Percentiles rank a stretch among this genome's conserved stretches.
Conservation (phyloP, 2,113 vertebrate species). For the Hyperopisus bebe region DNA sequence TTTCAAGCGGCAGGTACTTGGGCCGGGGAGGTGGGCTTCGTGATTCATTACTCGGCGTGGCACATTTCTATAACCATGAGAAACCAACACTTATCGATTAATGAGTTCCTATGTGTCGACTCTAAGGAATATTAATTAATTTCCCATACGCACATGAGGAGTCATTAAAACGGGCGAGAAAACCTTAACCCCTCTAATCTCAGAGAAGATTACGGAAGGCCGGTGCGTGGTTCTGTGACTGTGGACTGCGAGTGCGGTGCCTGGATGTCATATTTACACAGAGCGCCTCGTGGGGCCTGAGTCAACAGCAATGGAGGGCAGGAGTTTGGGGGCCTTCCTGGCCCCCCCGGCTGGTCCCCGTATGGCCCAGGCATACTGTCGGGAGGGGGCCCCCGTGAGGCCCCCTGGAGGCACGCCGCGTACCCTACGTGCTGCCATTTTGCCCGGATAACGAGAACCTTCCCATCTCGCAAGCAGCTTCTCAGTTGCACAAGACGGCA, state of each 20-base stretch:
- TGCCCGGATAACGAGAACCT: conserved; percentile 67
- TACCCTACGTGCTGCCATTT: conserved; percentile 68
- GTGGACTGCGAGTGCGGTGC: conserved; percentile 41
- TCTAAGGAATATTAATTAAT: conserved; percentile 76
- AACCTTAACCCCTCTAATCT: conserved; percentile 60
- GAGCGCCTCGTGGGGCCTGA: conserved; percentile 46
- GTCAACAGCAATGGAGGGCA: conserved; percentile 6
- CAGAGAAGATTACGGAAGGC: conserved; percentile 43
- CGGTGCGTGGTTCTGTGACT: conserved; percentile 30
- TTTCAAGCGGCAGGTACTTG: conserved; percentile 64
- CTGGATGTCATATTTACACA: conserved; percentile 39
- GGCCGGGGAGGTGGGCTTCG: conserved; percentile 55
- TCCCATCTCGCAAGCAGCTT: conserved; percentile 65
- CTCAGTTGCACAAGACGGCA: conserved; percentile 30
- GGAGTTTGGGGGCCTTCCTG: conserved; percentile 31
- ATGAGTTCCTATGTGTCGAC: conserved; percentile 72
- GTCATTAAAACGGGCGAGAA: conserved; percentile 74
- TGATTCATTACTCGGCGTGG: conserved; percentile 69
- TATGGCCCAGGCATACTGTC: neutral
- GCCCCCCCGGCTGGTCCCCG: neutral
- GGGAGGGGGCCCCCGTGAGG: neutral
- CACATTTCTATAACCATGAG: conserved; percentile 57
- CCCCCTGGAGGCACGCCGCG: conserved; percentile 36
- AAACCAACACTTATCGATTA: conserved; percentile 76
- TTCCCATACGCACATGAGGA: conserved; percentile 60